Conservation (phyloP, 2,797 vertebrate genomes). For the Podargus strigoides region DNA sequence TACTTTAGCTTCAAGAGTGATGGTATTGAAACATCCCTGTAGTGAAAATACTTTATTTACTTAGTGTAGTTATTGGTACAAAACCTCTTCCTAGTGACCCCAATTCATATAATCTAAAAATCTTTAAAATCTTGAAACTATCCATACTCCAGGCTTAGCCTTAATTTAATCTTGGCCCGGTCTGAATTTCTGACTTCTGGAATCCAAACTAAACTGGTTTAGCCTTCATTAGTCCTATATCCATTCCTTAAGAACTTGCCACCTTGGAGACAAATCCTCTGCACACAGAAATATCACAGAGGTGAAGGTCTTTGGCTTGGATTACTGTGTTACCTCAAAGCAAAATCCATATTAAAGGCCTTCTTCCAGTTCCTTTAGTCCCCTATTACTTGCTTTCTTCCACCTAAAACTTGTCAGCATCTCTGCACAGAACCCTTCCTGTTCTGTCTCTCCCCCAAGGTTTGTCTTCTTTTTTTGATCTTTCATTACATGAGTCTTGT, state of each 20-base stretch:
- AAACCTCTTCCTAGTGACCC: background rate
- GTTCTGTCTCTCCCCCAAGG: background rate
- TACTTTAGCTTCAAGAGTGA: background rate
- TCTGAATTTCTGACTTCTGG: conserved; percentile 21
- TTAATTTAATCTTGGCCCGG: background rate
- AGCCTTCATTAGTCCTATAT: conserved; percentile 2
- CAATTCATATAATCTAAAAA: background rate
- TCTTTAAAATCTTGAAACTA: background rate
- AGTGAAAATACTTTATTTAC: background rate
- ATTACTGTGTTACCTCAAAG: background rate
- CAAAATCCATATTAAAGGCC: background rate
- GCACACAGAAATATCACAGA: background rate
- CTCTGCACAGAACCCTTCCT: background rate
- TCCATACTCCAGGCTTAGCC: background rate
- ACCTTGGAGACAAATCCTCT: background rate
- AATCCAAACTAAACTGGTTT: conserved; percentile 33
- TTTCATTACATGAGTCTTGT: fast-evolving
- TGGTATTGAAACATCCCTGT: background rate
- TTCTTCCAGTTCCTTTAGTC: background rate
- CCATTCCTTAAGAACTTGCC: conserved; percentile 16
- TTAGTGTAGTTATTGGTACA: background rate
- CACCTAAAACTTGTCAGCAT: background rate
- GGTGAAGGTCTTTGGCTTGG: background rate
- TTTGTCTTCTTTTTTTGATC: background rate
- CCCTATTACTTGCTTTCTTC: background rate